These are phyloP conservation scores for Hymenopus coronatus DNA, from an alignment of 2,888 invertebrate species.

Conservation along the genomic window DNA sequence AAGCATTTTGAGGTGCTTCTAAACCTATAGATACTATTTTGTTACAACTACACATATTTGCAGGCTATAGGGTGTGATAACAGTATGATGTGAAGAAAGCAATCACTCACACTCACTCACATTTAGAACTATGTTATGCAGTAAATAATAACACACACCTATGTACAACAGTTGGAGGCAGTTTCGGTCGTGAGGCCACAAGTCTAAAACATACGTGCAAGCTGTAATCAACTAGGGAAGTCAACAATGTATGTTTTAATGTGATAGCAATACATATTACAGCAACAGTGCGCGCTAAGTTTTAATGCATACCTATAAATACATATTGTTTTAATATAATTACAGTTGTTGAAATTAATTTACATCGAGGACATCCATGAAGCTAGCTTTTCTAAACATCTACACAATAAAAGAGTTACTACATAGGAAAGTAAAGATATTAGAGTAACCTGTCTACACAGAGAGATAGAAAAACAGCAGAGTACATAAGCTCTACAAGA, in stretches of 20 bases:
- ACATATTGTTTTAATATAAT: neutral
- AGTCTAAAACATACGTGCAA: constrained; percentile 6
- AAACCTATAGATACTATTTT: neutral
- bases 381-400: neutral
- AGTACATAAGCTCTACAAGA: neutral
- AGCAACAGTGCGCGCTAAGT: neutral
- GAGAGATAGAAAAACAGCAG: neutral
- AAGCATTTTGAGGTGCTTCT: neutral
- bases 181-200: constrained; percentile 14
- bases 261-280: neutral
- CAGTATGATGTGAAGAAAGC: neutral
- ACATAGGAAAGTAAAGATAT: neutral
- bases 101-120: neutral
- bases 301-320: neutral
- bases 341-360: neutral
- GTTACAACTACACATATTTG: neutral
- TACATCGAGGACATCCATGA: neutral
- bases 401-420: neutral
- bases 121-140: neutral
- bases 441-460: neutral
- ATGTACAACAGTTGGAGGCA: constrained; percentile 24
- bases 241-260: neutral
- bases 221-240: neutral
- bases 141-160: constrained; percentile 26
- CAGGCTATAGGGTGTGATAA: neutral